Base-by-base conservation (phyloP, 2,113 vertebrate genomes). In the Takifugu bimaculatus region DNA sequence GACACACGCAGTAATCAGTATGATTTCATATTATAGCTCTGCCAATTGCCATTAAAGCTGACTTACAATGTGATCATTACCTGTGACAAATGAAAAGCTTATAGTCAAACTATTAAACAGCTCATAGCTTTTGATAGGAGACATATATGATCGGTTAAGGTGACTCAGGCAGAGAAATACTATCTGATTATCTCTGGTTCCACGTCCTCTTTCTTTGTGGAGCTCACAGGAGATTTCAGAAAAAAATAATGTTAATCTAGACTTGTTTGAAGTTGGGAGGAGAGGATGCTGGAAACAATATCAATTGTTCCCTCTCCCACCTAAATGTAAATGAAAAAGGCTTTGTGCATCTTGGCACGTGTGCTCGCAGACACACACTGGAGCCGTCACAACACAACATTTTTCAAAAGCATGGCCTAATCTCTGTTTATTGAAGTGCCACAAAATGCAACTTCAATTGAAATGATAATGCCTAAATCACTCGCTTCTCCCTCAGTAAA, bases 31-130 rank as follows among this genome's bases (percentile, higher is more conserved):
- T 87, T 85, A 85, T 83, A 79, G 79, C 78, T 85, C 81, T 75
- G 68, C 88, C 87, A 70, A 79, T 77, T 27, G 52, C 73, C 76
- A 85, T 87, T 89, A 89, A 83, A 81, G 74, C 80, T 53, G 64
- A 80, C 83, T 86, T 86, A 90, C 84, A 89, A 78, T 79, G 84
- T 83, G 85, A 88, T 91, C 86, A 91, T 87, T 80, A 85, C 57
- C 88, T 89, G 86, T 88, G 81, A 90, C 90, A 91, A 91, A 91
- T 89, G 85, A 88, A 88, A 79, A 89, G 77, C 76, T 87, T 88
- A 88, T 88, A 89, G 76, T 84, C 84, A 77, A 85, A 82, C 84
- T 83, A 79, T 91, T 87, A 89, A 90, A 90, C 89, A 90, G 70
- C 78, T 84, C 82, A 87, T 91, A 89, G 79, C 59, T 80, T 89